Evolutionary conservation across 2,888 invertebrate genomes (phyloP), one percentile per base, ranked within the genome.

Genomic region (Bursaphelenchus okinawaensis): DNA sequence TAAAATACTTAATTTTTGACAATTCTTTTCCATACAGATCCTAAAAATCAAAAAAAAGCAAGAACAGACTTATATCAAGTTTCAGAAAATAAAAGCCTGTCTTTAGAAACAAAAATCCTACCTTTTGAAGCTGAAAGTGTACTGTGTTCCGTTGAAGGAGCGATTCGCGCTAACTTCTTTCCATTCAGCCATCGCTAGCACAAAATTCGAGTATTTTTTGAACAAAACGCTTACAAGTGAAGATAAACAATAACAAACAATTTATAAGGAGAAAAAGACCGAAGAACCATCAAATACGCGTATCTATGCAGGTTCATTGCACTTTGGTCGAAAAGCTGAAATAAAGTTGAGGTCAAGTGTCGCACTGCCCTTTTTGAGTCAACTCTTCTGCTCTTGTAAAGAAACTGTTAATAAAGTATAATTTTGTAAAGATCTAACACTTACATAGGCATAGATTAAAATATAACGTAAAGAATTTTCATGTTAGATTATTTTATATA

Each of bases 131-230:
- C 88, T 88, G 83, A 87, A 93, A 6, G 92, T 89, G 81, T 90
- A 90, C 83, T 94, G 93, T 78, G 86, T 87, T 20, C 94, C 94
- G 56, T 89, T 90, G 85, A 91, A 93, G 68, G 87, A 86, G 83
- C 89, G 90, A 76, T 87, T 88, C 16, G 71, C 60, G 26, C 60
- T 59, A 19, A 59, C 60, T 59, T 59, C 24, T 19, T 31, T 59
- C 60, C 60, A 59, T 50, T 59, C 60, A 20, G 60, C 60, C 60
- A 59, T 59, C 12, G 26, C 40, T 16, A 40, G 40, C n/a, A 40
- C n/a, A 40, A 40, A 16, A 40, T 40, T n/a, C 3, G 40, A 40
- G n/a, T n/a, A n/a, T n/a, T n/a, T n/a, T n/a, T n/a, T n/a, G n/a
- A n/a, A n/a, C n/a, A n/a, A n/a, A n/a, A n/a, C n/a, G n/a, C n/a